Base-by-base conservation (phyloP, 2,113 vertebrate species). In the Copsychus sechellarum region DNA sequence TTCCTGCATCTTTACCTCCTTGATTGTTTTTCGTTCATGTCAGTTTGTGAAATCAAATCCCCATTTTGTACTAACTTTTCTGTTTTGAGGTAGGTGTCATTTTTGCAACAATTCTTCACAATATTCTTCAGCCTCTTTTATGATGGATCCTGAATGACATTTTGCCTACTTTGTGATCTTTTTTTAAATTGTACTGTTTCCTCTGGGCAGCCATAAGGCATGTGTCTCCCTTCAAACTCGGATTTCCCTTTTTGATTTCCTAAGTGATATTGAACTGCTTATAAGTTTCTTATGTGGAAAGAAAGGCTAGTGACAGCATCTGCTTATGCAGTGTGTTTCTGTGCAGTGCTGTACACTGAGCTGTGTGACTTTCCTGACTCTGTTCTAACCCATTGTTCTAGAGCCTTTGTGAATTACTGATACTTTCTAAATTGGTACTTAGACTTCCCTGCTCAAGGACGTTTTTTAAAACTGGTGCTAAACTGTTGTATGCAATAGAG, bases 191-290 rank as follows among this genome's bases (percentile, higher is more conserved):
- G 11, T 36, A 5, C 31, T 54, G 4, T 91, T 92, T 56, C 34
- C 8, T 11, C 57, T 69, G 53, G 23, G n/a, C 61, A 45, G 13
- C 31, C 0, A 0, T 62, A 62, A 70, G 54, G 54, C 1, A 1
- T 31, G 65, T 73, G 28, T 10, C 22, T 79, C 42, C 62, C 92
- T 94, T 74, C 47, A 90, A 85, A 91, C 43, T 74, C 24, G 7
- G 47, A 48, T 71, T 61, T 90, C 66, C 36, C 9, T 54, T 88
- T 92, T 90, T 80, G 38, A 24, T 61, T 76, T 61, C 6, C 12
- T 58, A 26, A 38, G 36, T 61, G 28, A 2, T 80, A 31, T 50
- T 62, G 34, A 86, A 25, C 54, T 86, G 24, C 88, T 81, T 31
- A 2, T 22, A 17, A 29, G 3, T 81, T 90, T 88, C 48, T 69